Evolutionary conservation across 2,888 invertebrate genomes (phyloP).

Genomic region (Trissolcus japonicus): DNA sequence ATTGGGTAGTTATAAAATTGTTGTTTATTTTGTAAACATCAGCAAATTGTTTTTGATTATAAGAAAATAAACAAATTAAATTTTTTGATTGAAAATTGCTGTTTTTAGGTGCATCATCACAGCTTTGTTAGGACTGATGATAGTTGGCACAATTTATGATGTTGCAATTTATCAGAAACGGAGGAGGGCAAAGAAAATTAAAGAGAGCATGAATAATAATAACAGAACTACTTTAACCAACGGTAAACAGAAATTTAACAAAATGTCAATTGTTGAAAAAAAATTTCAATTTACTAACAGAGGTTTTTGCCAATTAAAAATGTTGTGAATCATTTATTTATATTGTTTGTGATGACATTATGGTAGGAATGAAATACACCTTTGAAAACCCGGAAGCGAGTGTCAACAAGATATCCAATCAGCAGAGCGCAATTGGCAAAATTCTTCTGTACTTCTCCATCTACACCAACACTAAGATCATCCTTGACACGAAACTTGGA

Average conservation of each 20-base stretch:
- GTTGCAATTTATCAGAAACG: constrained; percentile 64
- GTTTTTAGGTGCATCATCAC: constrained; percentile 54
- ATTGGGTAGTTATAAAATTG: constrained; percentile 67
- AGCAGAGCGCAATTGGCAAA: constrained; percentile 60
- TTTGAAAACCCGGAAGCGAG: constrained; percentile 57
- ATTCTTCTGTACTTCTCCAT: constrained; percentile 77
- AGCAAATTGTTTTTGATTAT: background rate
- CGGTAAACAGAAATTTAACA: constrained; percentile 27
- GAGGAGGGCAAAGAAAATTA: constrained; percentile 34
- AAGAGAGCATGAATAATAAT: constrained; percentile 45
- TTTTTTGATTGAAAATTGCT: background rate
- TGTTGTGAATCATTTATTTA: background rate
- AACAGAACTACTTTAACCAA: constrained; percentile 44
- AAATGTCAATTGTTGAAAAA: no score
- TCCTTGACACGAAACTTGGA: constrained; percentile 73
- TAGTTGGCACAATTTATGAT: constrained; percentile 73
- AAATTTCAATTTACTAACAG: no score
- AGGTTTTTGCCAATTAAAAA: background rate
- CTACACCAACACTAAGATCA: constrained; percentile 75
- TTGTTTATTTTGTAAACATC: background rate
- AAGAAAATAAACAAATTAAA: no score
- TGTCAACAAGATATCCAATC: constrained; percentile 44
- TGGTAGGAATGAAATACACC: constrained; percentile 51
- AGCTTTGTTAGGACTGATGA: constrained; percentile 63
- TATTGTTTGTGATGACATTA: no score